These are phyloP conservation scores for Metopia argyrocephala DNA, from an alignment of 2,888 invertebrate genomes.

Conservation along the genomic window DNA sequence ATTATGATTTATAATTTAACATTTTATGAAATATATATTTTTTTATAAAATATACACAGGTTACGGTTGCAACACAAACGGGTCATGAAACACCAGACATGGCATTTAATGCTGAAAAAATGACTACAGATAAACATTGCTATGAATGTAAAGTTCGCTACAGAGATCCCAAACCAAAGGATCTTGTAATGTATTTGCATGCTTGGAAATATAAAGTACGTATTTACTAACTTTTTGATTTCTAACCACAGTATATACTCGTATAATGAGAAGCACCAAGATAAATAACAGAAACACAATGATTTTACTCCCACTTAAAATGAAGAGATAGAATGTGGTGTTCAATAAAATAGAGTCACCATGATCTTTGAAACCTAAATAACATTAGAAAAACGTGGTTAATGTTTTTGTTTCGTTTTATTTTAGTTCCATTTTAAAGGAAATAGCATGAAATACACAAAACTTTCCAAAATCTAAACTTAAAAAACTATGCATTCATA, in stretches of 20 bases:
- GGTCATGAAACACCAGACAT: conserved; percentile 87
- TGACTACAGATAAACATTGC: conserved; percentile 91
- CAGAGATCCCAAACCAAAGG: conserved; percentile 93
- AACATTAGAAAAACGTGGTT: too few species aligned
- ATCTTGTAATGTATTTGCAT: conserved; percentile 97
- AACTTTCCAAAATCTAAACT: too few species aligned
- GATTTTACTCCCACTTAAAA: too few species aligned
- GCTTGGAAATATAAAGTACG: conserved; percentile 93
- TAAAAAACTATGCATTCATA: too few species aligned
- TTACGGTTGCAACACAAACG: conserved; percentile 92
- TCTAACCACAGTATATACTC: neutral
- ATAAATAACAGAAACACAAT: neutral
- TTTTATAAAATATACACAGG: too few species aligned
- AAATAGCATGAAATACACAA: too few species aligned
- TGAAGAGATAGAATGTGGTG: too few species aligned
- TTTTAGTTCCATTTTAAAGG: too few species aligned
- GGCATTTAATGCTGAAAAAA: conserved; percentile 83
- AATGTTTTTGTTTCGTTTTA: too few species aligned
- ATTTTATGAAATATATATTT: conserved; percentile 15
- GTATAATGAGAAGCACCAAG: neutral
- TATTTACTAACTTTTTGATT: neutral
- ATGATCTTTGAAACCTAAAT: too few species aligned
- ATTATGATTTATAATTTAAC: neutral
- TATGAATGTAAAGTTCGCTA: conserved; percentile 95
- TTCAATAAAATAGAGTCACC: too few species aligned